phyloP scores from a whole-genome alignment of 2,888 invertebrate genomes.

The Rotaria magnacalcarata region DNA sequence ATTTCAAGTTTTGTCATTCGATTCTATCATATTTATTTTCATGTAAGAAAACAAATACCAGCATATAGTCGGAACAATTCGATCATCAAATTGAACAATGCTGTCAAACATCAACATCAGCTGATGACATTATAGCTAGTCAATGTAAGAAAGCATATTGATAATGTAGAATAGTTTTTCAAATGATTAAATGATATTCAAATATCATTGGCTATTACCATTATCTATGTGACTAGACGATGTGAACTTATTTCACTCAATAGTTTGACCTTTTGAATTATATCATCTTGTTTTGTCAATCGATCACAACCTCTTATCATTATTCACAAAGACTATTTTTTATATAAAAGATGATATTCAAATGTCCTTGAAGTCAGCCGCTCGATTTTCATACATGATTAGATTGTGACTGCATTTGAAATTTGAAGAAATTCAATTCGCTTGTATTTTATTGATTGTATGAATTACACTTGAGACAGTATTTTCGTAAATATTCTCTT shows the following conservation, averaged over 20 bases:
- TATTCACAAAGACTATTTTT: not conserved
- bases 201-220: not conserved
- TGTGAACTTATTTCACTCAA: not conserved
- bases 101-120: not conserved
- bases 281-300: not conserved
- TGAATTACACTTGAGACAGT: no score
- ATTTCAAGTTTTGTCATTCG: no score
- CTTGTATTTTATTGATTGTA: no score
- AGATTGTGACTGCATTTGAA: no score
- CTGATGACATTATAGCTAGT: not conserved
- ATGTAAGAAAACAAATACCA: no score
- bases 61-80: no score
- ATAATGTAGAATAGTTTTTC: not conserved
- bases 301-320: not conserved
- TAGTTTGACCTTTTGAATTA: not conserved
- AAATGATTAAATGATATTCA: not conserved
- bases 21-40: no score
- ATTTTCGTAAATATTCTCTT: no score
- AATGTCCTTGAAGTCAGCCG: not conserved
- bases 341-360: not conserved
- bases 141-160: not conserved
- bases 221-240: not conserved
- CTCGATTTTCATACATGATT: no score
- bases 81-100: no score
- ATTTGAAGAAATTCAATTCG: not conserved